These are phyloP conservation scores for Candoia aspera DNA, from an alignment of 2,113 vertebrate genomes.

Conservation along the genomic window DNA sequence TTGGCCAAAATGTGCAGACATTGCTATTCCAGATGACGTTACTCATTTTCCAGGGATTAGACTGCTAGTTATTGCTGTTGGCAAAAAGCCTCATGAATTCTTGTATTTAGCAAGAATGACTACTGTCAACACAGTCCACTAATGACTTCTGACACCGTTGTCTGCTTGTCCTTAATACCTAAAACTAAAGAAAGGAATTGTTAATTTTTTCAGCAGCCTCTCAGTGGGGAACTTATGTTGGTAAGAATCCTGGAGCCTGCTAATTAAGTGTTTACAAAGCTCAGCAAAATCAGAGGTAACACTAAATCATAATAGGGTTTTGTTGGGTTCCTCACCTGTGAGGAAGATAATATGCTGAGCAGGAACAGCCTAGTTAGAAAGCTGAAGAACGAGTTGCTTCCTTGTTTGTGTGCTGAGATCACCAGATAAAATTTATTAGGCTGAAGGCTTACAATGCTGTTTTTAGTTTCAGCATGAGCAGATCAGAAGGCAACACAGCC, in stretches of 20 bases:
- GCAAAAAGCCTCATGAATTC: neutral
- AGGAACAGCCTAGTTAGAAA: neutral
- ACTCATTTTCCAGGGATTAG: neutral
- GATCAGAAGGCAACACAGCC: neutral
- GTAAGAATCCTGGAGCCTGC: neutral
- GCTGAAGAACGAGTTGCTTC: neutral
- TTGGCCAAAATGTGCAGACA: neutral
- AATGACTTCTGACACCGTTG: neutral
- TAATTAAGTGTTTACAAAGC: conserved; percentile 11
- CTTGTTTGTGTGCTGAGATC: neutral
- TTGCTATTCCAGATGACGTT: neutral
- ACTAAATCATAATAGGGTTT: conserved; percentile 1
- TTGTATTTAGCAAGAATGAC: neutral
- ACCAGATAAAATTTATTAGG: neutral
- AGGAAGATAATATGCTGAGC: neutral
- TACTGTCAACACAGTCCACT: neutral
- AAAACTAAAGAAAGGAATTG: neutral
- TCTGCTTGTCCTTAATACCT: neutral
- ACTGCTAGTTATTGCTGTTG: neutral
- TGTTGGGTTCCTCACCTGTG: neutral
- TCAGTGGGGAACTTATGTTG: neutral
- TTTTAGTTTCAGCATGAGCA: neutral
- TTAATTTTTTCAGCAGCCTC: neutral
- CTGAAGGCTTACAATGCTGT: neutral
- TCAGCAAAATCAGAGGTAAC: neutral